A percentile compares a stretch with the other conserved stretches of the same genome.
These are phyloP conservation scores for Rissa tridactyla DNA, from an alignment of 2,113 vertebrate species.

Conservation along the genomic window DNA sequence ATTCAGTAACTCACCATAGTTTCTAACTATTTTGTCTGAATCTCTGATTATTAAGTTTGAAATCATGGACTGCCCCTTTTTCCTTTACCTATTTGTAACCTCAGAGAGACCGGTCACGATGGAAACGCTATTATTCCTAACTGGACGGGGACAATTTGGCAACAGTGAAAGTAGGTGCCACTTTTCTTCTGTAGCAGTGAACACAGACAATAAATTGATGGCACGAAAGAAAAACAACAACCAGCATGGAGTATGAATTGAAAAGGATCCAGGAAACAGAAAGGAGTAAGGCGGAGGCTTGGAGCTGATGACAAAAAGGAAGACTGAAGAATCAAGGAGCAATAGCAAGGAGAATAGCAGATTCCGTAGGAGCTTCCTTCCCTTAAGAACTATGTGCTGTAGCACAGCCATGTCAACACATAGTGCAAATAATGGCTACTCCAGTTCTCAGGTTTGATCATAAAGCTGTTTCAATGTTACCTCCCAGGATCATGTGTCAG, in stretches of 20 bases:
- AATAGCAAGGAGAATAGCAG: neutral
- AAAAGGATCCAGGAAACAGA: neutral
- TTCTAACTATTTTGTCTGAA: neutral
- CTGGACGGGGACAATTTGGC: neutral
- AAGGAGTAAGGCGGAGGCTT: neutral
- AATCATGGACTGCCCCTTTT: neutral
- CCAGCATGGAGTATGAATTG: neutral
- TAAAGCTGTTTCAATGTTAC: neutral
- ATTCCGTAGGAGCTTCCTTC: neutral
- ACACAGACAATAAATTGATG: neutral
- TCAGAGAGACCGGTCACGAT: neutral
- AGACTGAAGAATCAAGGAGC: neutral
- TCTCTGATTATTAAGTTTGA: neutral
- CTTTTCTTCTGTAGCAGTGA: neutral
- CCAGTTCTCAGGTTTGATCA: neutral
- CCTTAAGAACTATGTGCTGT: neutral
- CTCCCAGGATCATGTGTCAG: neutral
- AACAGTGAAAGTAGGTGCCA: neutral
- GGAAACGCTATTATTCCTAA: neutral
- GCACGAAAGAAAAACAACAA: neutral
- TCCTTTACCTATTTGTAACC: neutral
- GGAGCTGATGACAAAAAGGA: neutral
- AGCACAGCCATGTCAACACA: fast-evolving
- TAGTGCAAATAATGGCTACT: neutral
- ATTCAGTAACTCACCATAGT: neutral